phyloP scores from a whole-genome alignment of 2,888 invertebrate genomes.

The Metellina segmentata region DNA sequence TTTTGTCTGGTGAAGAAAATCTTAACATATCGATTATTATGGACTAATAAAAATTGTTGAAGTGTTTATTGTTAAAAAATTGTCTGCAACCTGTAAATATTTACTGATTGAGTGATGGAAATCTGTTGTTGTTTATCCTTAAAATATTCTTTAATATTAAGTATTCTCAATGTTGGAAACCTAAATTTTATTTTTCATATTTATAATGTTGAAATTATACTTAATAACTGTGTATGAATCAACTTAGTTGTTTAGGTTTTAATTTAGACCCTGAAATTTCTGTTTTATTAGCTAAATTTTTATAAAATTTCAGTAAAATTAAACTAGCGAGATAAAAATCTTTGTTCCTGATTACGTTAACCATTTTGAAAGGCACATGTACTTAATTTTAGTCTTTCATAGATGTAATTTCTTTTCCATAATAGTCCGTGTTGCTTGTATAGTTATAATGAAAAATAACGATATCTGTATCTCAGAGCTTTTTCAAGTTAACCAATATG shows the following conservation, averaged over 20 bases:
- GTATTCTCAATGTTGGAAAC: constrained; percentile 33
- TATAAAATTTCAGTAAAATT: neutral
- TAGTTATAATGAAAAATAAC: neutral
- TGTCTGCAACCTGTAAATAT: constrained; percentile 52
- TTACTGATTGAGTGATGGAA: constrained; percentile 6
- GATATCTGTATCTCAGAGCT: constrained; percentile 57
- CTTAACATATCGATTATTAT: constrained; percentile 52
- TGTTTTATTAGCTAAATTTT: neutral
- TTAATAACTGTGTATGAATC: neutral
- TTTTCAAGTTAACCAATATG: neutral
- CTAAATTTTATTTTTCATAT: constrained; percentile 66
- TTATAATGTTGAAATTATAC: constrained; percentile 42
- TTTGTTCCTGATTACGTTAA: neutral
- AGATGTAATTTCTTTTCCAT: neutral
- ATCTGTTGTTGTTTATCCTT: constrained; percentile 33
- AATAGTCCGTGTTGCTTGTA: neutral
- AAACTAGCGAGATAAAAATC: neutral
- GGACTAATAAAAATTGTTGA: constrained; percentile 45
- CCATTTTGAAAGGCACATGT: neutral
- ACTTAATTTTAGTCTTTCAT: neutral
- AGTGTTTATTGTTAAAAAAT: constrained; percentile 56
- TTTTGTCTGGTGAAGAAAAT: too few species aligned
- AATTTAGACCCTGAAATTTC: neutral
- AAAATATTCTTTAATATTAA: constrained; percentile 45
- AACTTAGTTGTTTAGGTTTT: constrained; percentile 4